Evolutionary conservation across 64 coral and sea anemone genomes (phyloP), one percentile per base, ranked within the genome.

Genomic region (Montipora capricornis): DNA sequence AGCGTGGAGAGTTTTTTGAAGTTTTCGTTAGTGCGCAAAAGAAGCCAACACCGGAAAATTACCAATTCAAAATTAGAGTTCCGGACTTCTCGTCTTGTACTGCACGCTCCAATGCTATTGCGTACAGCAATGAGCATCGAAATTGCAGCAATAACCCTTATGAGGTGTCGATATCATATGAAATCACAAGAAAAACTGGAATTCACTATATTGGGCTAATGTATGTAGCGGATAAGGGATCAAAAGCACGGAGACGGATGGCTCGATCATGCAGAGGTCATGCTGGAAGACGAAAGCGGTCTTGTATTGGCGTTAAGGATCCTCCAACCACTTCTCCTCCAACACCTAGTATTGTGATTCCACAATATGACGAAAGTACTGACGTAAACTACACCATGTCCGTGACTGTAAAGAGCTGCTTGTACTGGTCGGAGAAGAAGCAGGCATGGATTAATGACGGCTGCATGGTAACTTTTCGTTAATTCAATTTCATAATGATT

Each of bases 261-360:
- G 26, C 76, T 4, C 74, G 20, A 24, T 89, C 74, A 7, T 94
- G 87, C 29, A 51, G 44, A 79, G 29, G 20, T 17, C 55, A 69
- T n/a, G 83, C 29, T 10, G 47, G 74, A 17, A 79, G 93, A 52
- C 88, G 44, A 16, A 90, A 94, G 57, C 79, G 93, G 66, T 84
- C 87, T 66, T 94, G 93, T 37, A 69, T 94, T 52, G 58, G 80
- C 75, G 87, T 94, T 17, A 94, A 94, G 85, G 79, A 88, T 57
- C 70, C 93, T 53, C 93, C 93, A 49, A 94, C 87, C 79, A 90
- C 80, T 20, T 88, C 93, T 78, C 88, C 93, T 47, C 88, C 87
- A n/a, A 90, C 93, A 71, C 88, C 87, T 2, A 78, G 37, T 67
- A 10, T 76, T 49, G 13, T 94, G 4, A 15, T 90, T 57, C 88